Conservation (phyloP, 2,113 vertebrate species). For the Thermophis baileyi region DNA sequence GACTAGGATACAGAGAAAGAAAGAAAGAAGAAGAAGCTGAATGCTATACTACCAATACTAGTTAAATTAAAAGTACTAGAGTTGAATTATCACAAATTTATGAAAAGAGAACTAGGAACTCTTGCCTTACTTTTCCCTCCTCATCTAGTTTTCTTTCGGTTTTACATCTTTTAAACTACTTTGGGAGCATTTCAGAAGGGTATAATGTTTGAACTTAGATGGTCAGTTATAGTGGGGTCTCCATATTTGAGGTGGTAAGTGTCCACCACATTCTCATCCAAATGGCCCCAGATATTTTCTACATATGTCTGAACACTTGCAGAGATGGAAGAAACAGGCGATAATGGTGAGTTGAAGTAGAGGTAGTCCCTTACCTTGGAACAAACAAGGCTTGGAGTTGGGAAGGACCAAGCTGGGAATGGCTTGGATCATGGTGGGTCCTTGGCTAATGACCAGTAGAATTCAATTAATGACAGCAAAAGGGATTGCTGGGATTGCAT, state of each 20-base stretch:
- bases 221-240: background rate
- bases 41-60: background rate
- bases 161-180: background rate
- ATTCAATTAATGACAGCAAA: background rate
- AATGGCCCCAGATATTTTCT: background rate
- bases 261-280: background rate
- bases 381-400: background rate
- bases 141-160: background rate
- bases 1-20: background rate
- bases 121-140: background rate
- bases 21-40: background rate
- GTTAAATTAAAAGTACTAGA: background rate
- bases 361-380: background rate
- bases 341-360: background rate
- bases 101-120: background rate
- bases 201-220: background rate
- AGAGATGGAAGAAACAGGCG: background rate
- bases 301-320: background rate
- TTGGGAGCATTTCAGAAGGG: background rate
- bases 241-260: background rate
- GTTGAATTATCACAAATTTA: background rate
- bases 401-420: background rate
- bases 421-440: background rate
- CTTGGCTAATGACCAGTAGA: background rate
- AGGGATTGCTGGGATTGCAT: background rate